These are phyloP conservation scores for Bucorvus abyssinicus DNA, from an alignment of 2,797 vertebrate genomes.

Conservation along the genomic window DNA sequence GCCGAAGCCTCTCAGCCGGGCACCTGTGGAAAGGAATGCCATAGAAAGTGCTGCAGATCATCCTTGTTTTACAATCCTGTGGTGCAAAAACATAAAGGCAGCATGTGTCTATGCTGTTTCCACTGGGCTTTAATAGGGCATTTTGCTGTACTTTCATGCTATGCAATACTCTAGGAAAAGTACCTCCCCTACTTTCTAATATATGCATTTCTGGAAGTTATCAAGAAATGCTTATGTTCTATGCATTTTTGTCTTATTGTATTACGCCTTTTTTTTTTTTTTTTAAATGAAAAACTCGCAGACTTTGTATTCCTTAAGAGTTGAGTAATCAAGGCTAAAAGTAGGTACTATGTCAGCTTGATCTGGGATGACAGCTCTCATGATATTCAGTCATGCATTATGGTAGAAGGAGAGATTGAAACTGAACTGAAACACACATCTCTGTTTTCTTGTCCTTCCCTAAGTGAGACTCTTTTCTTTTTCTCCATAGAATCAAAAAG, in stretches of 20 bases:
- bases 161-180: neutral
- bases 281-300: neutral
- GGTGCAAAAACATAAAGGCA: neutral
- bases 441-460: neutral
- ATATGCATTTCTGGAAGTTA: neutral
- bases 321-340: neutral
- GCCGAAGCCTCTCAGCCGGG: accelerated
- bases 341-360: neutral
- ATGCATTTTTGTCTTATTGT: neutral
- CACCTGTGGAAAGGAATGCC: accelerated
- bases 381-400: accelerated
- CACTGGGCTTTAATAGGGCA: neutral
- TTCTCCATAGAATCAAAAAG: neutral
- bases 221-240: neutral
- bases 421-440: neutral
- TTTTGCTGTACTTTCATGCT: neutral
- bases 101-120: neutral
- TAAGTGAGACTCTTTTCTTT: neutral
- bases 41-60: neutral
- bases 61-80: neutral
- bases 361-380: neutral
- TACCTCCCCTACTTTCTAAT: neutral
- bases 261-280: no score
- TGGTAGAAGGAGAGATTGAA: neutral
- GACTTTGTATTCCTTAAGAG: neutral